Percentiles rank a stretch among this genome's conserved stretches.
Conservation (phyloP, 2,113 vertebrate genomes). For the Ptilorrhoa leucosticta region DNA sequence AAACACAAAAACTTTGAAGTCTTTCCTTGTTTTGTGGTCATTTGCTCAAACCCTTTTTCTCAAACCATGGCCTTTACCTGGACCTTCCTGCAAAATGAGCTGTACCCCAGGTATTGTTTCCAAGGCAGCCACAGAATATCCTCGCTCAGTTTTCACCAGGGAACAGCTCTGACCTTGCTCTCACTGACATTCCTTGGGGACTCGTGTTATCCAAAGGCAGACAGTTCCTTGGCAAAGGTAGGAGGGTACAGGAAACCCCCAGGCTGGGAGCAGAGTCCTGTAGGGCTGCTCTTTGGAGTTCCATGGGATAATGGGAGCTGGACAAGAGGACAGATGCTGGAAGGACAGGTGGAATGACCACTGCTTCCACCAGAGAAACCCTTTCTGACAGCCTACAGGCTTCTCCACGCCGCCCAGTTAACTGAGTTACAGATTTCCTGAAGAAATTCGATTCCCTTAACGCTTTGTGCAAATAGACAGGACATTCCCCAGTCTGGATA, state of each 20-base stretch:
- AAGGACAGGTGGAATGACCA: neutral
- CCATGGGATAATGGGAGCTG: rapidly evolving
- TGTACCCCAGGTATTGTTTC: neutral
- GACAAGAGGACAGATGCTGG: neutral
- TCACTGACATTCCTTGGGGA: neutral
- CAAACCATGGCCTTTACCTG: neutral
- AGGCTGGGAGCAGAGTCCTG: rapidly evolving
- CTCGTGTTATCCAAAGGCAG: rapidly evolving
- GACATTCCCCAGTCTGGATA: neutral
- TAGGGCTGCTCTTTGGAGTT: neutral
- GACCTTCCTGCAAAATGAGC: neutral
- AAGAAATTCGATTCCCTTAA: neutral
- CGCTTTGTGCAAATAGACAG: neutral
- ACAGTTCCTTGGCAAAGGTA: neutral
- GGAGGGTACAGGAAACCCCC: neutral
- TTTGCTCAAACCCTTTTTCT: neutral
- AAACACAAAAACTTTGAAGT: neutral
- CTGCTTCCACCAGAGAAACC: neutral
- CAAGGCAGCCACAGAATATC: neutral
- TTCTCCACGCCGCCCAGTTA: neutral
- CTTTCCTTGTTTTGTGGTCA: neutral
- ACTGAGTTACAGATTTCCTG: neutral
- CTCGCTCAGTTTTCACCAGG: neutral
- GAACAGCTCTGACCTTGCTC: neutral
- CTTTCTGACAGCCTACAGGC: neutral